Conservation (phyloP, 2,113 vertebrate species). For the Sprattus sprattus region DNA sequence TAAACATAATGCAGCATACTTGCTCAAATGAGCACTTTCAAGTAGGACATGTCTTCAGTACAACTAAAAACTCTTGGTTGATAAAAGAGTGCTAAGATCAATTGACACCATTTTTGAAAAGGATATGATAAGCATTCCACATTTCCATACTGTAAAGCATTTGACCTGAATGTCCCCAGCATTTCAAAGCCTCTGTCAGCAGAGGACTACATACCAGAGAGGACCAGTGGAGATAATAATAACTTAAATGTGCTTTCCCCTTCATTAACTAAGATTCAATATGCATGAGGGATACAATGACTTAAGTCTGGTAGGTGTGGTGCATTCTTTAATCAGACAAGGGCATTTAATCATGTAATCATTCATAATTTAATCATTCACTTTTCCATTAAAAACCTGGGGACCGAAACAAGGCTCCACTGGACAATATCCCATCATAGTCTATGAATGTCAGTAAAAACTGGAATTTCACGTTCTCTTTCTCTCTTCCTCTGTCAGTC, state of each 20-base stretch:
- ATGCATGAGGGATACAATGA: background rate
- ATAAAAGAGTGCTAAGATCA: too few species aligned
- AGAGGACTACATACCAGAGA: too few species aligned
- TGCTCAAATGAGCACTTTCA: background rate
- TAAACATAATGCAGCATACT: background rate
- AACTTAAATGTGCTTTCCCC: background rate
- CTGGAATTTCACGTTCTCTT: background rate
- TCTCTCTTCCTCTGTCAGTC: background rate
- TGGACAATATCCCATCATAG: background rate
- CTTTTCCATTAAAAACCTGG: background rate
- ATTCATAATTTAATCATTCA: background rate
- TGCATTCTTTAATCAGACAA: background rate
- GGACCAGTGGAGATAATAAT: background rate
- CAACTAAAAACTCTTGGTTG: too few species aligned
- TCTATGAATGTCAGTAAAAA: background rate
- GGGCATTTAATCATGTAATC: background rate
- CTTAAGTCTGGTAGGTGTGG: background rate
- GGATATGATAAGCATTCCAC: too few species aligned
- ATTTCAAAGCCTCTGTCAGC: too few species aligned
- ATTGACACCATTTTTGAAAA: too few species aligned
- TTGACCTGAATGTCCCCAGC: too few species aligned
- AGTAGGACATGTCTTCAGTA: background rate
- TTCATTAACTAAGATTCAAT: background rate
- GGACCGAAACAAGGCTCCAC: background rate
- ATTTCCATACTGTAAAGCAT: too few species aligned